Evolutionary conservation across 2,113 vertebrate genomes (phyloP).

Genomic region (Gracilinanus agilis): DNA sequence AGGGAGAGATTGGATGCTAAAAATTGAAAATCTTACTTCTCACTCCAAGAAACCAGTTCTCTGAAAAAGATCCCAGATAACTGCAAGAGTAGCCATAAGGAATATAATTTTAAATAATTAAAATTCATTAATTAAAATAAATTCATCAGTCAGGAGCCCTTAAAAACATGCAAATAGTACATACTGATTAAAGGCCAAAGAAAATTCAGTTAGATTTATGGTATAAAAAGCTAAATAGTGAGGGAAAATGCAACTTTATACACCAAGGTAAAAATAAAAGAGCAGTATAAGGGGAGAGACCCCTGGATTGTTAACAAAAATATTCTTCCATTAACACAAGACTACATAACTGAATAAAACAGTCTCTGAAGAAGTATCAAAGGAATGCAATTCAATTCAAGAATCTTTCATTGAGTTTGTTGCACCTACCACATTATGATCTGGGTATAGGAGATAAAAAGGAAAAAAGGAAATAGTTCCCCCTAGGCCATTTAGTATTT

Average conservation of each 20-base stretch:
- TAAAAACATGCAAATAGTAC: slow-evolving; percentile 9
- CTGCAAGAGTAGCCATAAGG: background rate
- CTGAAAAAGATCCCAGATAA: slow-evolving; percentile 17
- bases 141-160: background rate
- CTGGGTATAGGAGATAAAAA: background rate
- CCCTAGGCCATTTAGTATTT: background rate
- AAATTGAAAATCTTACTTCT: slow-evolving; percentile 15
- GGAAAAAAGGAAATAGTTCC: background rate
- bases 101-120: background rate
- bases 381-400: background rate
- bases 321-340: background rate
- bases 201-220: background rate
- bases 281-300: background rate
- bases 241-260: background rate
- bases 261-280: background rate
- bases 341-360: background rate
- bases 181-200: background rate
- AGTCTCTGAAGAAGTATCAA: background rate
- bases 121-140: slow-evolving; percentile 1
- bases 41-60: background rate
- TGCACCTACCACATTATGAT: background rate
- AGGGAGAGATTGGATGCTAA: background rate
- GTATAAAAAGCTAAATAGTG: background rate
- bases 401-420: background rate
- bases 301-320: background rate